Percentiles rank a stretch among this genome's conserved stretches.
These are phyloP conservation scores for Mesopsocus fuscifrons DNA, from an alignment of 2,888 invertebrate genomes.

Conservation along the genomic window DNA sequence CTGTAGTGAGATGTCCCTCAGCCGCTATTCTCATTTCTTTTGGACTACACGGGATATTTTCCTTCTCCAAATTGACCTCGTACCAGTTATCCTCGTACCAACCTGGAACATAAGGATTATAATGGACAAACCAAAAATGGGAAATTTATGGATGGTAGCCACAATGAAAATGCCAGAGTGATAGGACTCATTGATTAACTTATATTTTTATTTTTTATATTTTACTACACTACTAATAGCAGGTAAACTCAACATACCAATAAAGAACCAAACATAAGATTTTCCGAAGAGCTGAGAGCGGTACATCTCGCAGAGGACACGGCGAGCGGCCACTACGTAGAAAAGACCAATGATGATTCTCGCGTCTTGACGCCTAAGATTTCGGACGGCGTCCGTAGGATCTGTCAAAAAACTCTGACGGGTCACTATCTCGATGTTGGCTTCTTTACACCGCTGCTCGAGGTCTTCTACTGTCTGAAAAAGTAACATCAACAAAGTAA, in stretches of 20 bases:
- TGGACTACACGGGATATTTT: conserved; percentile 77
- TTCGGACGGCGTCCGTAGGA: conserved; percentile 89
- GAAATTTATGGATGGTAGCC: no score
- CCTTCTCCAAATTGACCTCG: conserved; percentile 65
- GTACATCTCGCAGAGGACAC: conserved; percentile 92
- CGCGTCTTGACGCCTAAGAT: conserved; percentile 87
- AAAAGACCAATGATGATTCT: conserved; percentile 95
- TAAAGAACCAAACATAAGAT: conserved; percentile 97
- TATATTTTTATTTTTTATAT: no score
- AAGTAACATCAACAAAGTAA: no score
- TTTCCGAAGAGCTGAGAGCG: conserved; percentile 86
- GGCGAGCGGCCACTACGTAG: conserved; percentile 91
- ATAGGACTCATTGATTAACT: no score
- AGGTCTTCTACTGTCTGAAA: conserved; percentile 89
- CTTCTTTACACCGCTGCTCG: conserved; percentile 80
- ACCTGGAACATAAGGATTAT: conserved; percentile 29
- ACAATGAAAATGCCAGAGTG: no score
- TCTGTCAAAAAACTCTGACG: conserved; percentile 94
- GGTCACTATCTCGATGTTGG: conserved; percentile 87
- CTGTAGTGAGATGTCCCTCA: conserved; percentile 95
- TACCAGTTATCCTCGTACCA: conserved; percentile 99
- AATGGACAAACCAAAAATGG: background rate
- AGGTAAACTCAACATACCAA: no score
- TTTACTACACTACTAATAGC: no score
- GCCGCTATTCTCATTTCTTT: conserved; percentile 89